Base-by-base conservation (phyloP, 2,797 vertebrate genomes). In the Phoeniculus purpureus region DNA sequence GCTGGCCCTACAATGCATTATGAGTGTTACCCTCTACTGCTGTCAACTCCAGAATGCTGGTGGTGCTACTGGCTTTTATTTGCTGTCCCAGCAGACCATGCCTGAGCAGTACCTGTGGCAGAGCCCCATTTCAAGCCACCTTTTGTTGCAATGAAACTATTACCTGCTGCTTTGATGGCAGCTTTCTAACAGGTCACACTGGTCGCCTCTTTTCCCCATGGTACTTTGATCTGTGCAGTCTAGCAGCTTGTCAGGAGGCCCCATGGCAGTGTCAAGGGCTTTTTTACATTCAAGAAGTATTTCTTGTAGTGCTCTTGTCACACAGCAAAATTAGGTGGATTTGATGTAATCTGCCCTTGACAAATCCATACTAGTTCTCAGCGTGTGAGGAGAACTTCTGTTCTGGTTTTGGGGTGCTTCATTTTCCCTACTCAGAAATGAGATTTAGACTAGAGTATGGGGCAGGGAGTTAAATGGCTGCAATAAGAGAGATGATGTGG, bases 31-130 rank as follows among this genome's bases (percentile, higher is more conserved):
- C 13, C 18, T n/a, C 19, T 15, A 32, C 11, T 56, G 34, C 10
- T 18, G 0, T n/a, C 15, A 5, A 0, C 52, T 5, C 0, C 1
- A 3, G 12, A 14, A 4, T 5, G 32, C 29, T 18, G 45, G 1
- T 25, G 6, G 27, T 15, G 43, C 17, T 12, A 26, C n/a, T n/a
- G 4, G n/a, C 50, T 54, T 25, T 40, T 23, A 3, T 10, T 25
- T 23, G 7, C 26, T 11, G 14, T 18, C 68, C 45, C 22, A 6
- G 27, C 16, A 37, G 6, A 3, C 70, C 2, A 3, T 19, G 32
- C 5, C 22, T 0, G 3, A 77, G 50, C 26, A 21, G 61, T 7
- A 5, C 27, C n/a, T 5, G 14, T 37, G 55, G 2, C 27, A 34
- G 10, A 43, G 9, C 34, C 34, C 32, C 19, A 1, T 16, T 12